Percentiles rank a stretch among this genome's conserved stretches.
phyloP scores from a whole-genome alignment of 2,888 invertebrate genomes.

The Microctonus brassicae region DNA sequence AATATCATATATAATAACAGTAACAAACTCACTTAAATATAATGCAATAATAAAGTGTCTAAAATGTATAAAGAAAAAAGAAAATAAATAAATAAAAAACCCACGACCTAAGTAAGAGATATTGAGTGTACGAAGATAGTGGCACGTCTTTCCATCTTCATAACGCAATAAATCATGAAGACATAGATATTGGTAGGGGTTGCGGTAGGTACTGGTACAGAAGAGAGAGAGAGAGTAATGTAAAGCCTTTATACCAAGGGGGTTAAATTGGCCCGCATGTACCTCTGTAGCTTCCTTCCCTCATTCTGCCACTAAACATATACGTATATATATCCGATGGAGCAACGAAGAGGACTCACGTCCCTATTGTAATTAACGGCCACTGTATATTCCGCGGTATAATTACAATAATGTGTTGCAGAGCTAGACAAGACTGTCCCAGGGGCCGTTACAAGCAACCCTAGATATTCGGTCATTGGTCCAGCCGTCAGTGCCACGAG shows the following conservation, averaged over 20 bases:
- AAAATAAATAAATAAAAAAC: not conserved
- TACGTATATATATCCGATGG: slow-evolving; percentile 36
- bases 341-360: slow-evolving; percentile 19
- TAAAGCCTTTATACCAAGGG: slow-evolving; percentile 61
- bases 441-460: slow-evolving; percentile 66
- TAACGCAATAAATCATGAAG: slow-evolving; percentile 62
- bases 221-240: slow-evolving; percentile 21
- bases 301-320: slow-evolving; percentile 16
- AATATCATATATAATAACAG: not conserved
- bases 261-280: slow-evolving; percentile 57
- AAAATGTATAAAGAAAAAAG: not conserved
- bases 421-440: slow-evolving; percentile 68
- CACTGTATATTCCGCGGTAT: slow-evolving; percentile 66
- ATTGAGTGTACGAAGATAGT: slow-evolving; percentile 33
- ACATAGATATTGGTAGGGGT: too few relatives aligned
- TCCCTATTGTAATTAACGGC: slow-evolving; percentile 60
- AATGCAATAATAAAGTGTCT: not conserved
- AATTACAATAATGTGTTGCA: slow-evolving; percentile 70
- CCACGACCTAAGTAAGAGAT: slow-evolving; percentile 30
- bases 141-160: slow-evolving; percentile 52
- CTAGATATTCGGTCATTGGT: slow-evolving; percentile 74
- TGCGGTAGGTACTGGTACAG: too few relatives aligned
- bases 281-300: slow-evolving; percentile 52
- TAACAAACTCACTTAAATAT: not conserved
- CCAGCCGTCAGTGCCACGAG: slow-evolving; percentile 83